Evolutionary conservation across 2,888 invertebrate genomes (phyloP), one percentile per base, ranked within the genome.

Genomic region (Cataglyphis cursor): DNA sequence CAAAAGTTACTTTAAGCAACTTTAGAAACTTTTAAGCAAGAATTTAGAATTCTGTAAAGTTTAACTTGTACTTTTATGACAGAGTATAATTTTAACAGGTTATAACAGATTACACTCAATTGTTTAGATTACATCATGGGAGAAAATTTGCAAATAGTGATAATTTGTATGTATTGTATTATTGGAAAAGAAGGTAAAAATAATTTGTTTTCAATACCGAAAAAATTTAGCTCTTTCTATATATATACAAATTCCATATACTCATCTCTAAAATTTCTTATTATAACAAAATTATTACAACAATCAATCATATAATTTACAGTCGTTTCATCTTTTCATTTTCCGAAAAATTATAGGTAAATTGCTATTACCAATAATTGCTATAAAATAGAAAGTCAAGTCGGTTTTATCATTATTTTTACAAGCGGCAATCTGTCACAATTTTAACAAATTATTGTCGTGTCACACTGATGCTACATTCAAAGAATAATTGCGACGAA

Each of bases 51-150:
- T 80, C 15, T 24, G 18, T 41, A 70, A 61, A 44, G 15, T 59
- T 35, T 44, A 59, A 61, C 9, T 80, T 31, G 12, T 44, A 66
- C 21, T 28, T 41, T 54, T 64, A 65, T 35, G 24, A 68, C 44
- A 68, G 41, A 12, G 38, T 54, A 15, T 3, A 68, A 70, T 70
- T 70, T 70, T 48, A 21, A 44, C n/a, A 41, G 78, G 59, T 70
- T 80, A 80, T 70, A 18, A 80, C 31, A 68, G 8, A 35, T 31
- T 70, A 12, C 21, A 12, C 15, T 70, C 70, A 70, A 12, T 70
- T 70, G 70, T 80, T 80, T 54, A 51, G n/a, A 31, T 28, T 35
- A 21, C 51, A 10, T 48, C 15, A 64, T 12, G 73, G 10, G 8
- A 21, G 4, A 59, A 75, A 75, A 8, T 51, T 62, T 48, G 15